Evolutionary conservation across 1,140 invertebrate genomes (phyloP), one percentile per base, ranked within the genome.

Genomic region (Lordiphosa clarofinis): DNA sequence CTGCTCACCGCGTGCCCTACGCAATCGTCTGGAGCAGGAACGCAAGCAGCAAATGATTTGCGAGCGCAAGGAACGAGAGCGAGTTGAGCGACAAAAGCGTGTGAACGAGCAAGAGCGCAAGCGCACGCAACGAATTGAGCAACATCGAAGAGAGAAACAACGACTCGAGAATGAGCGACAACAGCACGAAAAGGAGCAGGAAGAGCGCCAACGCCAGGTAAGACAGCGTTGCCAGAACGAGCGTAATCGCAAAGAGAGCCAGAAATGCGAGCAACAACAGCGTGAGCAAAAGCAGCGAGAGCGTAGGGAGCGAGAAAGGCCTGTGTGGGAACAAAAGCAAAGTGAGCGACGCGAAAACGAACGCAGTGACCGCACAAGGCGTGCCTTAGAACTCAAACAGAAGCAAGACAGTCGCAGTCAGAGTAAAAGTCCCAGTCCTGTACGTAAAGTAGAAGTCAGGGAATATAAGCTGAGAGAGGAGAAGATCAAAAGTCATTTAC

Each of bases 361-460:
- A 8, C n/a, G 11, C 11, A 46, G 24, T 9, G 43, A 31, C 3
- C 43, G 24, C 6, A n/a, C 4, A 24, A n/a, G 28, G 12, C 43
- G 43, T 3, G n/a, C 11, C 3, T 9, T 4, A 1, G 3, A 31
- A 9, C n/a, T n/a, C 5, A 46, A 6, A 6, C 43, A 31, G 10
- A n/a, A n/a, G n/a, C n/a, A n/a, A n/a, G n/a, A n/a, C n/a, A n/a
- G n/a, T n/a, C n/a, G n/a, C n/a, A n/a, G n/a, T n/a, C 1, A 9
- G 1, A 31, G 11, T 46, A 7, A 2, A 31, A 46, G 31, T 46
- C n/a, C 8, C 11, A 46, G 8, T 13, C 3, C 28, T 3, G 5
- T 28, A 6, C 12, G 21, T 6, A 91, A 92, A 59, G 89, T 89
- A 54, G 91, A 92, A 74, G 87, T 86, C 6, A 88, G 1, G 13